phyloP scores from a whole-genome alignment of 2,113 vertebrate species.

The Rafetus swinhoei region DNA sequence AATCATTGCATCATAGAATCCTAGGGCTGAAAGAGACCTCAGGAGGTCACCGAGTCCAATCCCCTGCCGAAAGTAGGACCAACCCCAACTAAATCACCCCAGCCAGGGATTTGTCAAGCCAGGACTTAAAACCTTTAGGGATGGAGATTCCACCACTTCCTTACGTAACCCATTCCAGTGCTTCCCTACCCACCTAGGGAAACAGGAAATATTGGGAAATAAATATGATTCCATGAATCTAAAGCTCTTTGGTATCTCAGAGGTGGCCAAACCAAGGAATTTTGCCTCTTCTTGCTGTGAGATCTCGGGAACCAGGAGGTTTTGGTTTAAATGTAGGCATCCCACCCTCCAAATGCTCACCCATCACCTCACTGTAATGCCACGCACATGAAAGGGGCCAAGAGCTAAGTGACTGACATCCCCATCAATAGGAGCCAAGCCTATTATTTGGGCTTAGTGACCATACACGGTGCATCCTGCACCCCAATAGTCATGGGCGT shows the following conservation, averaged over 20 bases:
- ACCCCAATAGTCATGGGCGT: accelerated
- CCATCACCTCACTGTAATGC: too few relatives aligned
- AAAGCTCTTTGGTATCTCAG: background rate
- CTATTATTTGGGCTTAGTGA: accelerated
- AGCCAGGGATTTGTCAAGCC: too few relatives aligned
- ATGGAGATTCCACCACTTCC: too few relatives aligned
- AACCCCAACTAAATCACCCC: too few relatives aligned
- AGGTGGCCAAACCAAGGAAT: background rate
- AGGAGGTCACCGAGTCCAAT: too few relatives aligned
- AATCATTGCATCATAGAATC: too few relatives aligned
- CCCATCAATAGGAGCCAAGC: accelerated
- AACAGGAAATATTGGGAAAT: too few relatives aligned
- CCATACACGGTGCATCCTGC: accelerated
- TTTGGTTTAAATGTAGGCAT: background rate
- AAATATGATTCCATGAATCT: background rate
- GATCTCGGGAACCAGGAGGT: background rate
- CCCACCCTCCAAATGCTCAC: background rate
- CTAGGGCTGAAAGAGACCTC: too few relatives aligned
- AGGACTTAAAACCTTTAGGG: too few relatives aligned
- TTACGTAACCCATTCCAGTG: too few relatives aligned
- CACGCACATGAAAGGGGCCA: accelerated
- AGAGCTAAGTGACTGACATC: background rate
- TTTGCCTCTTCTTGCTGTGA: background rate
- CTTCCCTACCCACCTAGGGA: too few relatives aligned
- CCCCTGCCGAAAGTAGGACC: too few relatives aligned